Evolutionary conservation across 2,113 vertebrate genomes (phyloP).

Genomic region (Rynchops niger): DNA sequence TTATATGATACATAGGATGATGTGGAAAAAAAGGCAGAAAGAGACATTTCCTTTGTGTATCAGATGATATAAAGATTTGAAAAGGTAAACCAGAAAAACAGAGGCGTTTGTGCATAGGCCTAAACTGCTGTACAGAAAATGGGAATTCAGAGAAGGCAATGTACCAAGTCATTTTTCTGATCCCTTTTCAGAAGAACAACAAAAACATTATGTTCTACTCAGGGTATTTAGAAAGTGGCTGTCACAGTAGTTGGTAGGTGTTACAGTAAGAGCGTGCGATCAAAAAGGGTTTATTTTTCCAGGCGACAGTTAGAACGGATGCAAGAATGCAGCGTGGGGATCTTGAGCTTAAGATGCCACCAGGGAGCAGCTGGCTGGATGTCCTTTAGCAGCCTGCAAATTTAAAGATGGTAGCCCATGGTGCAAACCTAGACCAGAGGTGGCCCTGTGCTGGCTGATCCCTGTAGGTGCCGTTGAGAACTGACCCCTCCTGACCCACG

Average conservation of each 20-base stretch:
- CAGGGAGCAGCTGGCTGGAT: background rate
- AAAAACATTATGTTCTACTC: background rate
- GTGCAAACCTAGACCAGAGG: background rate
- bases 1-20: background rate
- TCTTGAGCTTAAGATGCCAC: background rate
- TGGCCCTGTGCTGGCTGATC: background rate
- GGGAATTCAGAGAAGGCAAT: background rate
- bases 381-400: background rate
- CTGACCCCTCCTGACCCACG: background rate
- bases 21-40: background rate
- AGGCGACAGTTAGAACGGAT: background rate
- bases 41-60: background rate
- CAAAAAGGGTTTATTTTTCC: background rate
- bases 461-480: background rate
- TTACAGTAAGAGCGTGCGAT: background rate
- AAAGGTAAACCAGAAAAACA: background rate
- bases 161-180: background rate
- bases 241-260: background rate
- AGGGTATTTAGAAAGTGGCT: background rate
- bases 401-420: background rate
- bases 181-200: background rate
- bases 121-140: background rate
- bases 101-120: background rate
- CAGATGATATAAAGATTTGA: background rate
- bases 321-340: background rate